Conservation (phyloP, 2,113 vertebrate genomes). For the Chascanopsetta lugubris region DNA sequence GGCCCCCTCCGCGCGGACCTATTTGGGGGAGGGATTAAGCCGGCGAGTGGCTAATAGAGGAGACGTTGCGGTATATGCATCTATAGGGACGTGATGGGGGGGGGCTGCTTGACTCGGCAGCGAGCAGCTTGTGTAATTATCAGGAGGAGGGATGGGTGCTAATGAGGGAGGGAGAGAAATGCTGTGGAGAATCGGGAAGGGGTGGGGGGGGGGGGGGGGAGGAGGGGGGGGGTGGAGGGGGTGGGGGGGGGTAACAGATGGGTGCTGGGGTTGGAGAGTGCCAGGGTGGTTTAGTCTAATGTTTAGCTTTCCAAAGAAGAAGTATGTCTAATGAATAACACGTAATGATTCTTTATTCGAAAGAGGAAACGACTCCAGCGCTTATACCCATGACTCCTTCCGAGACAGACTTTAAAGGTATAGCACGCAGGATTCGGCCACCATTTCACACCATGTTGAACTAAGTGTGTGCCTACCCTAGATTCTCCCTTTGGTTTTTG, state of each 20-base stretch:
- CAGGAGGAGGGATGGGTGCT: constrained; percentile 10
- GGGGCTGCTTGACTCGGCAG: constrained; percentile 50
- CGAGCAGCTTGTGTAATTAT: constrained; percentile 66
- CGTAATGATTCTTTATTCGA: background rate
- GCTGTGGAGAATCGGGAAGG: background rate
- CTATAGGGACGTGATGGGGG: constrained; percentile 53
- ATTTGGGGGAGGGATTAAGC: constrained; percentile 64
- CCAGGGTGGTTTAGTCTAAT: background rate
- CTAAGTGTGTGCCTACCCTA: no score
- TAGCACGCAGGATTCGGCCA: no score
- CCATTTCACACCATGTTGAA: no score
- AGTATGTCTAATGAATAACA: background rate
- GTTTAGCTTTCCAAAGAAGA: background rate
- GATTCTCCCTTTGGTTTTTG: no score
- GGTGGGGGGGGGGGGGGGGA: background rate
- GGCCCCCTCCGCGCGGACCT: constrained; percentile 46
- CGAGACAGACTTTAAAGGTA: background rate
- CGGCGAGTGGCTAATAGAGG: constrained; percentile 67
- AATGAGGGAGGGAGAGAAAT: constrained; percentile 14
- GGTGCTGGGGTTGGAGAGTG: background rate
- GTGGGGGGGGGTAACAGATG: background rate
- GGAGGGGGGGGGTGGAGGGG: background rate
- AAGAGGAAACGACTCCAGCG: background rate
- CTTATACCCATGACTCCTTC: background rate
- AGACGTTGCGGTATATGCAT: constrained; percentile 62